Conservation (phyloP, 2,888 invertebrate species). For the Nineta flava region DNA sequence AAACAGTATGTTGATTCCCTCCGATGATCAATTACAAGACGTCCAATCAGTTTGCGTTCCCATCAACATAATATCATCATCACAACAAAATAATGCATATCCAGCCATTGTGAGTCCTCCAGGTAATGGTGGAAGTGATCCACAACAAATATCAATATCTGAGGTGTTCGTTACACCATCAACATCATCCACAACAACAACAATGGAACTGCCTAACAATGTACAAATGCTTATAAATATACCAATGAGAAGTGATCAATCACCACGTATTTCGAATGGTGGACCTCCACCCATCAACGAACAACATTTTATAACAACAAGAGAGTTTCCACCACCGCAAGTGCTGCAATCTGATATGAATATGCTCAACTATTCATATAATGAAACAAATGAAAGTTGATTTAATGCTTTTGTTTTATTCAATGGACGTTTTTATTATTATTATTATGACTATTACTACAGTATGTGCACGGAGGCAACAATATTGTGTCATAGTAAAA, state of each 20-base stretch:
- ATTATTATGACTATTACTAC: neutral
- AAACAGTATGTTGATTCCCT: constrained; percentile 1
- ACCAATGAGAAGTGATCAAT: neutral
- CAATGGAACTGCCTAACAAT: neutral
- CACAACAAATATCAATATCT: neutral
- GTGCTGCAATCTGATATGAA: neutral
- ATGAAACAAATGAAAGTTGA: constrained; percentile 1
- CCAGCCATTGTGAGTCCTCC: neutral
- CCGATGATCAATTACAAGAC: constrained; percentile 2
- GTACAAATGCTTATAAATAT: neutral
- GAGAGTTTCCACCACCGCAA: neutral
- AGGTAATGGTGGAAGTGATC: neutral
- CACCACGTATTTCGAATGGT: neutral
- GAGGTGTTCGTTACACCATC: constrained; percentile 1
- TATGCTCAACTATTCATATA: neutral
- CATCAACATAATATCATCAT: neutral
- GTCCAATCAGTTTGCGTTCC: neutral
- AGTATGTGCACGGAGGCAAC: neutral
- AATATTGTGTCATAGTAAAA: neutral
- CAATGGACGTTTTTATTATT: neutral
- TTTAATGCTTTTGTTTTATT: neutral
- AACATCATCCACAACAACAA: neutral
- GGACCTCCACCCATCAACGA: constrained; percentile 16
- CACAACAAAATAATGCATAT: neutral
- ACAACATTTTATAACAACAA: constrained; percentile 15